phyloP scores from a whole-genome alignment of 2,113 vertebrate species.

The Antechinus stuartii region DNA sequence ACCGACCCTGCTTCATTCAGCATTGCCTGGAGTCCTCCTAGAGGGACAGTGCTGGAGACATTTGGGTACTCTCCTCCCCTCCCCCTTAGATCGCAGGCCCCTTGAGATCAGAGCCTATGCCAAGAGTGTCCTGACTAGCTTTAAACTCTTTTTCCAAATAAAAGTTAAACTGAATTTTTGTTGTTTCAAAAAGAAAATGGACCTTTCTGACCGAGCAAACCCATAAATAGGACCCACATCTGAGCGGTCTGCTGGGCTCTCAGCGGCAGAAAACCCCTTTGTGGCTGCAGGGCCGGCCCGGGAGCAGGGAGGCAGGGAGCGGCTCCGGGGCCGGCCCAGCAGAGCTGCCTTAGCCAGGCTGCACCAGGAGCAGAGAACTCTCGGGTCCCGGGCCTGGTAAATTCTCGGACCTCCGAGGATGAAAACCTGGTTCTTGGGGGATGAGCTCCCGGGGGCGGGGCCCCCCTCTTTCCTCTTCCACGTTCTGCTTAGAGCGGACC shows the following conservation, averaged over 20 bases:
- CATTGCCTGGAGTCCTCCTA: neutral
- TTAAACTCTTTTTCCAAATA: neutral
- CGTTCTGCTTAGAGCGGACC: too few relatives aligned
- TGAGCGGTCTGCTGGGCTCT: too few relatives aligned
- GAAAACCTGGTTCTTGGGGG: neutral
- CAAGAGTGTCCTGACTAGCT: too few relatives aligned
- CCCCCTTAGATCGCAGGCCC: neutral
- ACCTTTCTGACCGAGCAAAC: too few relatives aligned
- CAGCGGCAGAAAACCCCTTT: too few relatives aligned
- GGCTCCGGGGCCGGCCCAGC: too few relatives aligned
- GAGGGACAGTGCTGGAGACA: neutral
- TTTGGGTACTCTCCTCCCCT: neutral
- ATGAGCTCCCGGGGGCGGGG: too few relatives aligned
- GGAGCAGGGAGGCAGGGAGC: too few relatives aligned
- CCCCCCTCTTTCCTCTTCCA: neutral
- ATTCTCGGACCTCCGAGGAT: neutral
- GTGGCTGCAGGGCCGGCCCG: too few relatives aligned
- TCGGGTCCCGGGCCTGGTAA: neutral
- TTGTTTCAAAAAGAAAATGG: neutral
- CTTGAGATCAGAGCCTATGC: neutral
- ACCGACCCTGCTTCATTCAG: neutral
- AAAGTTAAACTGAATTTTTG: neutral
- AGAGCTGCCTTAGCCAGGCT: too few relatives aligned
- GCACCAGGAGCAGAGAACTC: too few relatives aligned
- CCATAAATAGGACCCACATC: too few relatives aligned